Evolutionary conservation across 2,888 invertebrate species (phyloP), one percentile per base, ranked within the genome.

Genomic region (Hybos culiciformis): DNA sequence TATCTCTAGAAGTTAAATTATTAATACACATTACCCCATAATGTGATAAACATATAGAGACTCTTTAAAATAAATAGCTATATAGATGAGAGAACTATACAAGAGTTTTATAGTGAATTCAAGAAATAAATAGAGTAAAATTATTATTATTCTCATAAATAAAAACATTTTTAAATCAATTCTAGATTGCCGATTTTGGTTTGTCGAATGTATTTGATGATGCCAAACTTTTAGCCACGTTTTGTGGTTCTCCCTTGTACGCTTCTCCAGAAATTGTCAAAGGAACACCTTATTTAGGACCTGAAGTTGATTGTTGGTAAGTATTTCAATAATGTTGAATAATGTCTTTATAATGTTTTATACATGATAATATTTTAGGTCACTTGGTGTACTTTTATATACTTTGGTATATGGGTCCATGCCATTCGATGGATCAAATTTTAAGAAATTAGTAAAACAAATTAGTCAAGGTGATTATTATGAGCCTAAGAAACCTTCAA

Each of bases 391-490:
- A 39, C 74, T 98, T 38, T 73, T 98, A 9, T 98, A 98, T 67
- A 97, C 97, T 37, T 74, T 98, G 58, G 96, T 98, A 52, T 98
- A 97, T 66, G 97, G 97, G 54, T 93, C 96, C 51, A 98, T 98
- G 98, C 98, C 88, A 42, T 97, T 97, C 64, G 97, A 97, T 70
- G 97, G 97, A 47, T 90, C 92, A 49, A 94, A 97, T 70, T 97
- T 97, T 69, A 93, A 93, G 68, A 79, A 90, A 57, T 78, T 98
- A 59, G 93, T 94, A 50, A 83, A 87, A 61, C 94, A 96, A 70
- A 97, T 97, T 61, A 93, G 94, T 56, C 84, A 87, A 61, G 96
- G 96, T 5, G 93, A 94, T 66, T 98, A 96, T 67, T 94, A 88
- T 61, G 96, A 97, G 68, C 97, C 97, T 37, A 84, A 87, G 57